These are phyloP conservation scores for Tetraodon nigroviridis DNA, from an alignment of 2,113 vertebrate genomes.

Conservation along the genomic window DNA sequence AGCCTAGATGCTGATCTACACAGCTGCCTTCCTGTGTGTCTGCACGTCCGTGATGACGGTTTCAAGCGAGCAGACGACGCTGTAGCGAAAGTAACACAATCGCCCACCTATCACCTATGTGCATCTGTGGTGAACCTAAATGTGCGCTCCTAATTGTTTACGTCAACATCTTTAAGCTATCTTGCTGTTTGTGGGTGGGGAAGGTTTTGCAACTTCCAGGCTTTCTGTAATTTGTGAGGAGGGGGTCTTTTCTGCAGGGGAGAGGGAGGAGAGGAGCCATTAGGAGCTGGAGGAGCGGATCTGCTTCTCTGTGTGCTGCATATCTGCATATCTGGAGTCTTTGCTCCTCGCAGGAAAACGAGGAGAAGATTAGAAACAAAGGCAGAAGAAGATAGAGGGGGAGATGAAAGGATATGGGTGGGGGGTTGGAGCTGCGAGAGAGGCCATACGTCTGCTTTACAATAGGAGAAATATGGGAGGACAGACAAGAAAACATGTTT, in stretches of 20 bases:
- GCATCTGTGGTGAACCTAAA: constrained; percentile 29
- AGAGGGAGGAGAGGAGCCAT: constrained; percentile 20
- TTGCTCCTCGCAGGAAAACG: not conserved
- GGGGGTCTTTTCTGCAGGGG: constrained; percentile 27
- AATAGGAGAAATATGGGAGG: constrained; percentile 4
- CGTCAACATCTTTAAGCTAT: constrained; percentile 68
- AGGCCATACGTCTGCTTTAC: constrained; percentile 8
- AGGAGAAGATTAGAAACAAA: constrained; percentile 1
- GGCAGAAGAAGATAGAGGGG: not conserved
- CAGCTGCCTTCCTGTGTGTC: constrained; percentile 67
- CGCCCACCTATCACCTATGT: constrained; percentile 35
- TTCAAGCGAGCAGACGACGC: constrained; percentile 42
- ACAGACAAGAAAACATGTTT: not conserved
- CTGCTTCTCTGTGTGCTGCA: constrained; percentile 21
- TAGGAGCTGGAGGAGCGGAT: constrained; percentile 11
- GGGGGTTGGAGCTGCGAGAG: constrained; percentile 6
- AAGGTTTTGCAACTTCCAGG: constrained; percentile 47
- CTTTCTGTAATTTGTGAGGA: constrained; percentile 52
- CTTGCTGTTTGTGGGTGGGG: constrained; percentile 54
- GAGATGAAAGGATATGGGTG: constrained; percentile 26
- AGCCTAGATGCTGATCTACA: constrained; percentile 59
- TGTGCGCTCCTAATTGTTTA: constrained; percentile 61
- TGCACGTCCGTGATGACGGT: constrained; percentile 45
- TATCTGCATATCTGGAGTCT: constrained; percentile 10
- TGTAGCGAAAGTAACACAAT: too few relatives aligned